Percentiles rank a stretch among this genome's conserved stretches.
These are phyloP conservation scores for Erithacus rubecula DNA, from an alignment of 2,797 vertebrate species.

Conservation along the genomic window DNA sequence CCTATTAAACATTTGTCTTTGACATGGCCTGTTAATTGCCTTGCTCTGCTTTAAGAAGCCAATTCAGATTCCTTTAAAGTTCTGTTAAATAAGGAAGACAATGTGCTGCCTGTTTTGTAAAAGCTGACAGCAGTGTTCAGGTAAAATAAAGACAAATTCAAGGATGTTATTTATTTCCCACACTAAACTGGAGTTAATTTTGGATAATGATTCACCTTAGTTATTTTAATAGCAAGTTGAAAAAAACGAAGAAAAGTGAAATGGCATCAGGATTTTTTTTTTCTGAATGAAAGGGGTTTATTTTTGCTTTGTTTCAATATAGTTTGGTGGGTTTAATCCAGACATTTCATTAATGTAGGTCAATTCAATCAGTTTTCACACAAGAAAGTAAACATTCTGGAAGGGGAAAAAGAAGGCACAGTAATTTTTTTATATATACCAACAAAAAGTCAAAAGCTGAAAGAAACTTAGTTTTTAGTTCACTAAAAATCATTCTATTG, in stretches of 20 bases:
- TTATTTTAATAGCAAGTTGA: not conserved
- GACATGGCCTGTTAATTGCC: not conserved
- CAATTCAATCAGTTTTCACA: not conserved
- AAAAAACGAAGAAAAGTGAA: not conserved
- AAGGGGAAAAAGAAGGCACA: rapidly evolving
- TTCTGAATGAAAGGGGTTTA: not conserved
- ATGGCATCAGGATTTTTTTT: not conserved
- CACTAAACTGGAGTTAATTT: not conserved
- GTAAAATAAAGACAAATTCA: slow-evolving; percentile 4
- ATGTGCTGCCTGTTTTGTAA: not conserved
- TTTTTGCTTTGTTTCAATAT: not conserved
- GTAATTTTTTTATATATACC: not conserved
- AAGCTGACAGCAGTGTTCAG: not conserved
- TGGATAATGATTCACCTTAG: not conserved
- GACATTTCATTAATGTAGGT: not conserved
- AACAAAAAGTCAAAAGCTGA: not conserved
- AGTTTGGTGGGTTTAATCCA: not conserved
- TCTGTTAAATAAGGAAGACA: not conserved
- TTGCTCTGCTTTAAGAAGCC: slow-evolving; percentile 21
- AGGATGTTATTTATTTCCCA: not conserved
- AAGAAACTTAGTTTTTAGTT: not conserved
- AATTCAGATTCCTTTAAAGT: slow-evolving; percentile 1
- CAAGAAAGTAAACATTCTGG: not conserved
- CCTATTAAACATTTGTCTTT: slow-evolving; percentile 44
- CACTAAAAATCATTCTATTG: not conserved